Evolutionary conservation across 2,113 vertebrate species (phyloP), one percentile per base, ranked within the genome.

Genomic region (Leucoraja erinaceus): DNA sequence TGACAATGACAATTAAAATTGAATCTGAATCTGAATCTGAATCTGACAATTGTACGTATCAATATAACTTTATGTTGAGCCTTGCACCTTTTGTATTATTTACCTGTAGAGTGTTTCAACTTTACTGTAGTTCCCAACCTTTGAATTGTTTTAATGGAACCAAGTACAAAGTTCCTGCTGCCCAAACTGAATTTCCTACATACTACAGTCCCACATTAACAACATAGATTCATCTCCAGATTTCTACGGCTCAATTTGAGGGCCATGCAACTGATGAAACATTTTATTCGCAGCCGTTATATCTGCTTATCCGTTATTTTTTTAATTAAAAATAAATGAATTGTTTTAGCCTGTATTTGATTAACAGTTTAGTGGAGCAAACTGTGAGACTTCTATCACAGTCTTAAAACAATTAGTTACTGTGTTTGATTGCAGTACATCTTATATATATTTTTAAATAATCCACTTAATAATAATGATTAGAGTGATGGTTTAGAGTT

Each of bases 311-410:
- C 61, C 18, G 25, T 68, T 72, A 11, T 47, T 70, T 38, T 16
- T 90, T 20, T 33, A 31, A 70, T 38, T 72, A 54, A 91, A 47
- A 88, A 63, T 72, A 70, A 68, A 68, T 70, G 7, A 38, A 74
- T 91, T 91, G 90, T 91, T 91, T 91, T 54, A 91, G 68, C 33
- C 90, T 54, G 66, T 74, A 12, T 72, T 72, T 91, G 20, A 72
- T 12, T 63, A 28, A 63, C 59, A 63, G 66, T 25, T 72, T 70
- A 1, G 3, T 74, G n/a, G 16, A 20, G 88, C 5, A 54, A 72
- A 91, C 8, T 91, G 59, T 88, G 90, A 91, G 66, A 91, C 5
- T 16, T 0, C 6, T 22, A 70, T 8, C 63, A 59, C 9, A 4
- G 11, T 59, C 31, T 79, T 75, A 75, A 75, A 28, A 28, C 12